These are phyloP conservation scores for Melanotaenia maccullochi DNA, from an alignment of 2,797 vertebrate genomes.

Conservation along the genomic window DNA sequence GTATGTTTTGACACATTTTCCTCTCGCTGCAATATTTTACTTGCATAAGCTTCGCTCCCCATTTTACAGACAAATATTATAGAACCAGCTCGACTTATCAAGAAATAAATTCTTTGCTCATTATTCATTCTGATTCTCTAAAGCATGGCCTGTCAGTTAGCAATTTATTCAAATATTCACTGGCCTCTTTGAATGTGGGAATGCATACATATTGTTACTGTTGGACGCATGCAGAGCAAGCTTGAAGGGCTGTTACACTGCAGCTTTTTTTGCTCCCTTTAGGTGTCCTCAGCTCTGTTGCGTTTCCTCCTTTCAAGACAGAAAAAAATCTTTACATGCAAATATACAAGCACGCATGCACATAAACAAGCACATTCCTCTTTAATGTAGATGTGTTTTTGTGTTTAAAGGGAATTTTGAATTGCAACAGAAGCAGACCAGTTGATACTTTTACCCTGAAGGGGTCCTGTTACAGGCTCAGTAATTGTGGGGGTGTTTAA, in stretches of 20 bases:
- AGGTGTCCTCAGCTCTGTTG: conserved; percentile 47
- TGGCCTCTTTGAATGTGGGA: conserved; percentile 73
- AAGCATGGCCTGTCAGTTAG: conserved; percentile 68
- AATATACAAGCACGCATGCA: conserved; percentile 21
- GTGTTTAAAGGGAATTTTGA: conserved; percentile 87
- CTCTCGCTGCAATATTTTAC: conserved; percentile 2
- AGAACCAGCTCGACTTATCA: conserved; percentile 56
- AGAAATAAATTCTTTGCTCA: conserved; percentile 59
- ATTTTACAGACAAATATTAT: conserved; percentile 30
- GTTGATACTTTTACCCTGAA: conserved; percentile 84
- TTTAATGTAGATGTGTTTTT: conserved; percentile 71
- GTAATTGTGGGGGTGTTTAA: conserved; percentile 86
- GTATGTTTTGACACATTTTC: conserved; percentile 2
- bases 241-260: conserved; percentile 37
- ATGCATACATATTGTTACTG: conserved; percentile 64
- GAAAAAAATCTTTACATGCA: conserved; percentile 54
- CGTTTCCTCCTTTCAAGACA: conserved; percentile 60
- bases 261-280: conserved; percentile 53
- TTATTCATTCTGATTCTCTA: conserved; percentile 73
- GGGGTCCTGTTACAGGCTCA: conserved; percentile 83
- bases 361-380: conserved; percentile 36
- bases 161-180: conserved; percentile 77
- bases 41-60: conserved; percentile 23
- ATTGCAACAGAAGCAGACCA: conserved; percentile 69
- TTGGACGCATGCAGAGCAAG: conserved; percentile 57